Evolutionary conservation across 2,888 invertebrate species (phyloP).

Genomic region (Beris chalybata): DNA sequence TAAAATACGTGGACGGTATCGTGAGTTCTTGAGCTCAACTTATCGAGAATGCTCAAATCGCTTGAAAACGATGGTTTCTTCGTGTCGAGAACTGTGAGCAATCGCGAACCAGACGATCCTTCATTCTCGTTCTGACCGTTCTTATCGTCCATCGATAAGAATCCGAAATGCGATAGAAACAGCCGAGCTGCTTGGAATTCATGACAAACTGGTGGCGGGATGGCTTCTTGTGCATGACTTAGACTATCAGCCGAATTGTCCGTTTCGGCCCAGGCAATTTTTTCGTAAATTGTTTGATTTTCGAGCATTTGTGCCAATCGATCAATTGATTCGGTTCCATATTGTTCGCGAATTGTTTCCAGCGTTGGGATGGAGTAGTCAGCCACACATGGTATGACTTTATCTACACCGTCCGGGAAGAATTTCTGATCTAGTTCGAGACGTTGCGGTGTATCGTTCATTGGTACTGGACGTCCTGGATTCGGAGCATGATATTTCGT

Average conservation of each 20-base stretch:
- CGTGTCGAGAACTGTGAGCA: conserved; percentile 53
- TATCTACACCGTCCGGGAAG: conserved; percentile 79
- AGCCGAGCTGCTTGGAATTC: conserved; percentile 95
- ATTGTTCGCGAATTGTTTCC: conserved; percentile 70
- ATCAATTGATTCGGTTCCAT: conserved; percentile 58
- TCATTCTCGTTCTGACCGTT: conserved; percentile 53
- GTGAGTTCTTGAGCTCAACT: conserved; percentile 81
- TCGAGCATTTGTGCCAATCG: conserved; percentile 73
- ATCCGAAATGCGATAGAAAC: conserved; percentile 94
- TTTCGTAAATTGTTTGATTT: conserved; percentile 67
- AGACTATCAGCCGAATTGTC: conserved; percentile 54
- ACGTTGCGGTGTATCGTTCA: conserved; percentile 67
- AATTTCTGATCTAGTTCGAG: conserved; percentile 72
- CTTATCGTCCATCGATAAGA: conserved; percentile 66
- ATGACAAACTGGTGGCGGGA: conserved; percentile 79
- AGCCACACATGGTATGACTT: conserved; percentile 80
- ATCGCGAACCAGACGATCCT: conserved; percentile 47
- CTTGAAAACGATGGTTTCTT: conserved; percentile 67
- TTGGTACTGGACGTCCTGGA: conserved; percentile 73
- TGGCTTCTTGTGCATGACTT: conserved; percentile 69
- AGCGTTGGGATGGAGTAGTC: conserved; percentile 89
- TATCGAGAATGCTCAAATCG: conserved; percentile 82
- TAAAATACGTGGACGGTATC: conserved; percentile 95
- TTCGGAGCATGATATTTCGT: conserved; percentile 61
- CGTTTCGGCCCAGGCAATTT: conserved; percentile 59